Conservation (phyloP, 1,140 invertebrate species). For the Dendroctonus ponderosae region DNA sequence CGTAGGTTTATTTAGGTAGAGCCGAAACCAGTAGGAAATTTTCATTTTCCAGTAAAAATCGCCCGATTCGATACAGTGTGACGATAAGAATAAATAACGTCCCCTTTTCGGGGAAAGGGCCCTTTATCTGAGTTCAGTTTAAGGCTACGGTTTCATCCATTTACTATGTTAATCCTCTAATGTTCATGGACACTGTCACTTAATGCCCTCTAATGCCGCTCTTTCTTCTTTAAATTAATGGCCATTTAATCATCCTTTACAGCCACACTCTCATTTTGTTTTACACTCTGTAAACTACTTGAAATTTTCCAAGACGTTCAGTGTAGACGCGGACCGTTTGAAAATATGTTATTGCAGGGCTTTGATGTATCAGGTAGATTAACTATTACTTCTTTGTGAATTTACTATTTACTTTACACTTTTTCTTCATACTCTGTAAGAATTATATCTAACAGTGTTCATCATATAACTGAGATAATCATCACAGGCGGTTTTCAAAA, state of each 20-base stretch:
- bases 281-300: slow-evolving; percentile 12
- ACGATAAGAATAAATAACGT: slow-evolving; percentile 46
- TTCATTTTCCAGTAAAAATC: slow-evolving; percentile 42
- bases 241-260: slow-evolving; percentile 36
- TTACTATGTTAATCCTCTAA: slow-evolving; percentile 43
- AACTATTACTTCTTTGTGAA: neutral
- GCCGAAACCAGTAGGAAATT: slow-evolving; percentile 39
- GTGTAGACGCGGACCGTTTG: too few relatives aligned
- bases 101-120: slow-evolving; percentile 35
- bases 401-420: neutral
- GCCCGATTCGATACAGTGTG: slow-evolving; percentile 42
- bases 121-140: slow-evolving; percentile 41
- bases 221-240: slow-evolving; percentile 39
- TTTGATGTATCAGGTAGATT: neutral
- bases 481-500: too few relatives aligned
- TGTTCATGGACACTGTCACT: slow-evolving; percentile 43
- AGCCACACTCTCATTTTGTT: slow-evolving; percentile 16
- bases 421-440: neutral
- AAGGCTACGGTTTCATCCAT: slow-evolving; percentile 41
- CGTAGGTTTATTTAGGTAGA: slow-evolving; percentile 38
- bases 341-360: too few relatives aligned
- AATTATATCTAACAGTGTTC: too few relatives aligned
- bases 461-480: too few relatives aligned
- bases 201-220: slow-evolving; percentile 38
- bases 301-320: too few relatives aligned